Conservation (phyloP, 1,140 invertebrate genomes). For the Cotesia vestalis region DNA sequence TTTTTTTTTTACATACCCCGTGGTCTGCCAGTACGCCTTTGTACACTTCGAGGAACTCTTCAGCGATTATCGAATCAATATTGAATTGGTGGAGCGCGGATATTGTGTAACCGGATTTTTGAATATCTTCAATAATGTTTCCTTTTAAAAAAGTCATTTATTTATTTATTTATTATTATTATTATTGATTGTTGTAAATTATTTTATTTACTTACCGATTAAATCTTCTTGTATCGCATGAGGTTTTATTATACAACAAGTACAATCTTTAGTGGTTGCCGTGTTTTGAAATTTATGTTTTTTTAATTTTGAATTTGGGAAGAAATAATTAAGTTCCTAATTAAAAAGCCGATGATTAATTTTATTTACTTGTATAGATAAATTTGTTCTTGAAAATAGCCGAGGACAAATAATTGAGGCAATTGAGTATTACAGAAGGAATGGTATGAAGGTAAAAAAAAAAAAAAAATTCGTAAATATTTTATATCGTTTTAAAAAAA, state of each 20-base stretch:
- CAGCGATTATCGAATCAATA: conserved; percentile 81
- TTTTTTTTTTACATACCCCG: conserved; percentile 65
- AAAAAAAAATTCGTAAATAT: too few relatives aligned
- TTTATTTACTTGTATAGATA: neutral
- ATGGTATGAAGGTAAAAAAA: too few relatives aligned
- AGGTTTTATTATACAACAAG: conserved; percentile 92
- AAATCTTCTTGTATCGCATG: conserved; percentile 80
- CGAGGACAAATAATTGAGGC: neutral
- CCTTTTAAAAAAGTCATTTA: conserved; percentile 67
- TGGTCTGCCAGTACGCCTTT: conserved; percentile 89
- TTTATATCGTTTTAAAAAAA: too few relatives aligned
- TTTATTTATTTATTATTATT: conserved; percentile 30
- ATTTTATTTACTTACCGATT: conserved; percentile 54
- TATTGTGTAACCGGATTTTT: conserved; percentile 78
- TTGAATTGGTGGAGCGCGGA: conserved; percentile 82
- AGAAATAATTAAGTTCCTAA: conserved; percentile 76
- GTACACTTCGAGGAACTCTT: conserved; percentile 94
- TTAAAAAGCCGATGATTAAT: conserved; percentile 40
- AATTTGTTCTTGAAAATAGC: neutral
- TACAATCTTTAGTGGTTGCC: conserved; percentile 74
- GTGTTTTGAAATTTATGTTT: conserved; percentile 65
- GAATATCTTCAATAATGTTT: conserved; percentile 78
- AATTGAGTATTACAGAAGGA: neutral
- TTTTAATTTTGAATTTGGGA: conserved; percentile 65
- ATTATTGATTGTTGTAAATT: neutral